Conservation (phyloP, 2,113 vertebrate species). For the Cyprinodon brontotheroides region DNA sequence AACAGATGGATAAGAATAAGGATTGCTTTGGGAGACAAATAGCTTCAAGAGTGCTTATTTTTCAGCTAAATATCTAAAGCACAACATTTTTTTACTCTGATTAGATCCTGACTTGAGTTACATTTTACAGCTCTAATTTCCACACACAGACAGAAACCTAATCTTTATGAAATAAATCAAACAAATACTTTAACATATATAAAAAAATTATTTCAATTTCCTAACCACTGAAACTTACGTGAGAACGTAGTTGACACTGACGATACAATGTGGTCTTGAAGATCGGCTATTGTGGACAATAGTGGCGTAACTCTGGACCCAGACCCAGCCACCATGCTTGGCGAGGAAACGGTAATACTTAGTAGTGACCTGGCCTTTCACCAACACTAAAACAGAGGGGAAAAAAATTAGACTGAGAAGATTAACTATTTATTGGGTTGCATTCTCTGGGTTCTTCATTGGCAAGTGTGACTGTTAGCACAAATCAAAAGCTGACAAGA, state of each 20-base stretch:
- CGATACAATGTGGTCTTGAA: slow-evolving; percentile 95
- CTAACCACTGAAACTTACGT: slow-evolving; percentile 85
- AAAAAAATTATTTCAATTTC: not conserved
- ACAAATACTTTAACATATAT: too few relatives aligned
- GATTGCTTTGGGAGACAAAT: slow-evolving; percentile 57
- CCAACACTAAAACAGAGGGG: slow-evolving; percentile 84
- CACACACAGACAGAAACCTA: not conserved
- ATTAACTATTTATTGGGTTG: slow-evolving; percentile 20
- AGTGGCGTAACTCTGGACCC: slow-evolving; percentile 98
- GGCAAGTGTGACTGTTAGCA: slow-evolving; percentile 24
- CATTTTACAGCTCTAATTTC: not conserved
- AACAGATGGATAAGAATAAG: slow-evolving; percentile 42
- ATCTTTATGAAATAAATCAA: not conserved
- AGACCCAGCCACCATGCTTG: slow-evolving; percentile 97
- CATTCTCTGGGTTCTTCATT: slow-evolving; percentile 5
- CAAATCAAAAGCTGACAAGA: slow-evolving; percentile 9
- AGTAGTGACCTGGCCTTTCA: slow-evolving; percentile 98
- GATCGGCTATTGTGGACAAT: slow-evolving; percentile 98
- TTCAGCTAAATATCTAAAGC: slow-evolving; percentile 43
- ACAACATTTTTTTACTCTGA: slow-evolving; percentile 13
- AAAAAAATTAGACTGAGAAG: slow-evolving; percentile 44
- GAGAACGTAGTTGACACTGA: slow-evolving; percentile 99
- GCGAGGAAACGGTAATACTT: slow-evolving; percentile 98
- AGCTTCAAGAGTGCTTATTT: slow-evolving; percentile 42
- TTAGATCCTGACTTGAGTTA: not conserved